A percentile compares a stretch with the other conserved stretches of the same genome.
Conservation (phyloP, 2,888 invertebrate genomes). For the Atrina japonica region DNA sequence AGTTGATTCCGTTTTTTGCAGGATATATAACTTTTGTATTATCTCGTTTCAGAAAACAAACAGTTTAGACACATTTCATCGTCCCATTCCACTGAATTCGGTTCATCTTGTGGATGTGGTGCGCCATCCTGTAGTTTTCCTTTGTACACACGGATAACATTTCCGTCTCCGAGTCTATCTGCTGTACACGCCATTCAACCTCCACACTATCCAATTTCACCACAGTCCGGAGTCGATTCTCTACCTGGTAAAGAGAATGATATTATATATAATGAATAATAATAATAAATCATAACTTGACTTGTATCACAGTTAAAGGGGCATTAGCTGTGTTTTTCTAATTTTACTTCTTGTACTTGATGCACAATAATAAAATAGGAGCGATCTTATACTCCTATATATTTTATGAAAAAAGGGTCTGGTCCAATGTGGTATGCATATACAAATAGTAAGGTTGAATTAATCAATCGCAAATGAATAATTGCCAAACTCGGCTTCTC, state of each 20-base stretch:
- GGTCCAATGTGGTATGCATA: too few species aligned
- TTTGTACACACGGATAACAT: conserved; percentile 40
- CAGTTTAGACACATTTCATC: not conserved
- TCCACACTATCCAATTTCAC: conserved; percentile 64
- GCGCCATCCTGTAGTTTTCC: conserved; percentile 24
- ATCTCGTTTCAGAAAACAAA: conserved; percentile 30
- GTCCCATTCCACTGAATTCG: not conserved
- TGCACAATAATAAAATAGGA: too few species aligned
- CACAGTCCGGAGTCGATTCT: conserved; percentile 56
- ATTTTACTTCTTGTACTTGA: too few species aligned
- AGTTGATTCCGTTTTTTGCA: not conserved
- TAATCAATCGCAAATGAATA: too few species aligned
- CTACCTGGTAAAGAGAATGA: conserved; percentile 65
- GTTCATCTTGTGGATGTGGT: conserved; percentile 26
- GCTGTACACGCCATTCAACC: conserved; percentile 74
- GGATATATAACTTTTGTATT: not conserved
- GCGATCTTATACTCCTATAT: too few species aligned
- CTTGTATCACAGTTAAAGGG: too few species aligned
- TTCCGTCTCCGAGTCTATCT: conserved; percentile 59
- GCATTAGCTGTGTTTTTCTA: too few species aligned
- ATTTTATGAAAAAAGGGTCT: too few species aligned
- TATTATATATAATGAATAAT: not conserved
- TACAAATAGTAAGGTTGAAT: too few species aligned
- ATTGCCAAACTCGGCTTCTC: too few species aligned
- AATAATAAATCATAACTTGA: too few species aligned